phyloP scores from a whole-genome alignment of 2,797 vertebrate genomes.

The Karalla daura region DNA sequence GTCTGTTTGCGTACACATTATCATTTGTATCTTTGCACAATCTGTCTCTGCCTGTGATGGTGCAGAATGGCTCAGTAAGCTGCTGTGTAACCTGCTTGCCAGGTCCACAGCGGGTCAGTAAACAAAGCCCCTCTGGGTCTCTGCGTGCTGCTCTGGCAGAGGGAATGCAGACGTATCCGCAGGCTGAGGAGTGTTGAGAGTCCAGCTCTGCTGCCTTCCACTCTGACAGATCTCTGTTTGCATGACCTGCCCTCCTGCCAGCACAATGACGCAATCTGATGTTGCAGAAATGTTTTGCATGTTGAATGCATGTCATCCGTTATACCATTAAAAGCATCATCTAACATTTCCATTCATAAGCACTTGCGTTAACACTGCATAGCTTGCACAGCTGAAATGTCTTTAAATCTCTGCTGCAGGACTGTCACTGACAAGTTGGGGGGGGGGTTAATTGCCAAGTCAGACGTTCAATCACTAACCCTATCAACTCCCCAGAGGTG shows the following conservation, averaged over 20 bases:
- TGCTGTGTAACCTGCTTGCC: conserved; percentile 7
- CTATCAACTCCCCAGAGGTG: background rate
- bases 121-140: conserved; percentile 35
- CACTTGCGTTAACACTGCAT: background rate
- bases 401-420: background rate
- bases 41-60: conserved; percentile 11
- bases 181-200: conserved; percentile 30
- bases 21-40: conserved; percentile 49
- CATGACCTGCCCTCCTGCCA: conserved; percentile 4
- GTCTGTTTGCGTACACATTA: background rate
- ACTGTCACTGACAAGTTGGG: background rate
- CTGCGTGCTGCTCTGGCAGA: conserved; percentile 22
- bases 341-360: no score
- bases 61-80: conserved; percentile 21
- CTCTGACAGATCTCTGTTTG: conserved; percentile 25
- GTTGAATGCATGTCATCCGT: background rate
- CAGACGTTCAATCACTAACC: conserved; percentile 6
- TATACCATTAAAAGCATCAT: background rate
- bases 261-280: conserved; percentile 1
- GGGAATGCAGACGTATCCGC: conserved; percentile 27
- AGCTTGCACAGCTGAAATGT: background rate
- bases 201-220: background rate
- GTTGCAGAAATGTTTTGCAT: background rate
- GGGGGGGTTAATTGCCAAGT: conserved; percentile 1
- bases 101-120: conserved; percentile 23